Base-by-base conservation (phyloP, 2,888 invertebrate species). In the Pegoplata infirma region DNA sequence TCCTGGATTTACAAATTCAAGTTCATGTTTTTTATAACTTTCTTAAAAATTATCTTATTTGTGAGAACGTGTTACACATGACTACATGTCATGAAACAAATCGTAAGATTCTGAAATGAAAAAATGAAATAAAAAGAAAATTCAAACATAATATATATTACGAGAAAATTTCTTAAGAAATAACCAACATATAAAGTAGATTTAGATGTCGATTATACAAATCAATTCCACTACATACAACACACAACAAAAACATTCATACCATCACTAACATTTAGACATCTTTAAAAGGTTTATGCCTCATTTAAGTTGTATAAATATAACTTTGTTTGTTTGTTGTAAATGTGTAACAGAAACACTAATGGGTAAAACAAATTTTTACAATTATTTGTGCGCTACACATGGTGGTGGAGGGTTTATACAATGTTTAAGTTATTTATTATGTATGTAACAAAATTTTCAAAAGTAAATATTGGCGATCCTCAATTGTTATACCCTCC, bases 301-400 rank as follows among this genome's bases (percentile, higher is more conserved):
- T 59, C 59, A 59, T 46, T 59, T 21, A 46, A 46, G 23, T 44
- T 59, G 21, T 21, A n/a, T 59, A 14, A 23, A n/a, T n/a, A n/a
- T n/a, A n/a, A 14, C 14, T 25, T 28, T 28, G 10, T 16, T n/a
- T n/a, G n/a, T n/a, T n/a, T n/a, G n/a, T n/a, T n/a, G n/a, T n/a
- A n/a, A n/a, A n/a, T n/a, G n/a, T n/a, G n/a, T n/a, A n/a, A 10
- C 32, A 32, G n/a, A n/a, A 32, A 32, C 12, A 32, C 32, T 32
- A 32, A 32, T 32, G 10, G 0, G 32, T 10, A 32, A 32, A 32
- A 8, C 32, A 32, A 8, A 32, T 32, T 32, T 32, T 6, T 10
- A 32, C 32, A 32, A n/a, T 32, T 32, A 7, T 32, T 32, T 32
- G n/a, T n/a, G n/a, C n/a, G n/a, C n/a, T n/a, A n/a, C n/a, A n/a